Percentiles rank a stretch among this genome's conserved stretches.
These are phyloP conservation scores for Alloscopus bannaensis DNA, from an alignment of 2,888 invertebrate species.

Conservation along the genomic window DNA sequence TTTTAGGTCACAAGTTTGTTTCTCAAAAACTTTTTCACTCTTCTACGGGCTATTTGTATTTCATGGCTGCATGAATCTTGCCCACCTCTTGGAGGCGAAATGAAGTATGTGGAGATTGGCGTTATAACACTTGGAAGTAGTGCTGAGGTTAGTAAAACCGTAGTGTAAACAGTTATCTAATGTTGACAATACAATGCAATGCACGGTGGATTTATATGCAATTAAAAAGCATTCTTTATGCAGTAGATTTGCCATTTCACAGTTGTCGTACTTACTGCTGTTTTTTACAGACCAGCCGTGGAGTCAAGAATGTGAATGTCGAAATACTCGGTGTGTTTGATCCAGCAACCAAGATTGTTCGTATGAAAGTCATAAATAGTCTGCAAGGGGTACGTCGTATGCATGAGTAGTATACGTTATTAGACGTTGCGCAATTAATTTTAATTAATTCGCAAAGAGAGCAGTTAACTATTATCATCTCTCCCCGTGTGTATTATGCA, in stretches of 20 bases:
- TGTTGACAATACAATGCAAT: too few species aligned
- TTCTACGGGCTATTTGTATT: constrained; percentile 86
- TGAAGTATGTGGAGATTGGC: constrained; percentile 85
- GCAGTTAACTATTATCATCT: neutral
- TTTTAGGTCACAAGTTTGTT: constrained; percentile 80
- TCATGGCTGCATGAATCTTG: constrained; percentile 87
- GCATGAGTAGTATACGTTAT: neutral
- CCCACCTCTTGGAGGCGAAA: constrained; percentile 83
- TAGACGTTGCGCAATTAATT: neutral
- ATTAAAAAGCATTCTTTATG: too few species aligned
- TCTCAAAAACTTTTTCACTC: constrained; percentile 82
- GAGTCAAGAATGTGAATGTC: constrained; percentile 83
- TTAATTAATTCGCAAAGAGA: too few species aligned
- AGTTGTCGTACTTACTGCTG: constrained; percentile 7
- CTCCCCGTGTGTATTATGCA: constrained; percentile 16
- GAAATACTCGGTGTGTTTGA: constrained; percentile 91
- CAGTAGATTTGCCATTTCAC: neutral
- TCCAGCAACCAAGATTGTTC: constrained; percentile 82
- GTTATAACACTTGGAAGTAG: constrained; percentile 92
- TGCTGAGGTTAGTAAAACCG: constrained; percentile 58
- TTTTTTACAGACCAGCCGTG: constrained; percentile 48
- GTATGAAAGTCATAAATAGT: constrained; percentile 86
- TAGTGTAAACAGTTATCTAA: too few species aligned
- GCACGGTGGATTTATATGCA: too few species aligned
- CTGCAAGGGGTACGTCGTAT: constrained; percentile 40